Conservation (phyloP, 2,113 vertebrate genomes). For the Apodemus speciosus region DNA sequence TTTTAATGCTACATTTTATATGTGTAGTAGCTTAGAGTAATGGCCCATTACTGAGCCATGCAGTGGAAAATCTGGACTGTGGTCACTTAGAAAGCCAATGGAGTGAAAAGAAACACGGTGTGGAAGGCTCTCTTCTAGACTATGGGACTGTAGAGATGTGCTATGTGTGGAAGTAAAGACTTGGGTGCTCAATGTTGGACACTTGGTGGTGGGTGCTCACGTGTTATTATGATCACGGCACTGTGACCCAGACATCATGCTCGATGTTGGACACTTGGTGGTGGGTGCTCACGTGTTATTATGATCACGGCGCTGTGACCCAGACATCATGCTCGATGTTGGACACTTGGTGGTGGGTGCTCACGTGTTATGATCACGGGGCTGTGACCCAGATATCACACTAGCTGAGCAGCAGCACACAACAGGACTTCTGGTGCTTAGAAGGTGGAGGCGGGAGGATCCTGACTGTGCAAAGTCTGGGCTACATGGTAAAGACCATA, state of each 20-base stretch:
- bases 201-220: not conserved
- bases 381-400: not conserved
- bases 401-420: not conserved
- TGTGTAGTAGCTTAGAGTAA: not conserved
- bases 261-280: not conserved
- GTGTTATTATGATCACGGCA: not conserved
- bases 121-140: not conserved
- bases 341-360: not conserved
- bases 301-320: not conserved
- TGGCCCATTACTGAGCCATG: not conserved
- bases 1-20: constrained; percentile 17
- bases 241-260: not conserved
- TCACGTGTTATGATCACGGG: not conserved
- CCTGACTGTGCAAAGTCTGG: not conserved
- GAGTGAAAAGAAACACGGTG: not conserved
- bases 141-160: not conserved
- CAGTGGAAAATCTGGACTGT: not conserved
- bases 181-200: not conserved
- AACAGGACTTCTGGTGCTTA: not conserved
- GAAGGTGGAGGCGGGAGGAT: not conserved
- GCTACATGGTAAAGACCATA: not conserved
- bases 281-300: not conserved
- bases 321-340: not conserved
- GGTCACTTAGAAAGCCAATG: not conserved
- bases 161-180: not conserved